Evolutionary conservation across 2,797 vertebrate species (phyloP), one percentile per base, ranked within the genome.

Genomic region (Trachurus trachurus): DNA sequence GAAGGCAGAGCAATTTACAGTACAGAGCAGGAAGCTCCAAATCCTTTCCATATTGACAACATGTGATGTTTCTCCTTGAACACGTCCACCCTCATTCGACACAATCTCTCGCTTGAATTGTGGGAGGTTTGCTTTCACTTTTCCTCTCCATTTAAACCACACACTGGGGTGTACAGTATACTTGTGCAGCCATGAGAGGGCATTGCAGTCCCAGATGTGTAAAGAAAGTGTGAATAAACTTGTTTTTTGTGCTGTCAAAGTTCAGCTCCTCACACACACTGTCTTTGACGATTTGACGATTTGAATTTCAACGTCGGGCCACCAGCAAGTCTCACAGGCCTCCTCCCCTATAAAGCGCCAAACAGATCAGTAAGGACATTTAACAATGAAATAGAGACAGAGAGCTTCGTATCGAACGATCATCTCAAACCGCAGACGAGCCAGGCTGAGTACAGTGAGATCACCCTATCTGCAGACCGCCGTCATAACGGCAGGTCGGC

Each of bases 151-250:
- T 75, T 88, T 53, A 67, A 75, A 64, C 52, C 67, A 31, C 79
- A 74, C 58, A 21, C 66, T 26, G 13, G 64, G 59, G 81, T 84
- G 74, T 79, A n/a, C 71, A 49, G 74, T 80, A 19, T 72, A 49
- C 86, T 56, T 58, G 60, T 78, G 78, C 89, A 85, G 88, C 93
- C 91, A 91, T 92, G 81, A 94, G 93, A 94, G 93, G 93, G 93
- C 93, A 92, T 91, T 40, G 83, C 90, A 88, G 92, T 78, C 85
- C 90, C 88, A 90, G 87, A 88, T 86, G 90, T 86, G 82, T 45
- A 69, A 62, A 40, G 62, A 64, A 89, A 85, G 66, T 74, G 82
- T 73, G 84, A 78, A 63, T 59, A 80, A 91, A 92, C 86, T 86
- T 80, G 19, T 15, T 61, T 79, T 78, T 66, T 1, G 4, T 37